These are phyloP conservation scores for Hydrotaea diabolus DNA, from an alignment of 2,888 invertebrate species.

Conservation along the genomic window DNA sequence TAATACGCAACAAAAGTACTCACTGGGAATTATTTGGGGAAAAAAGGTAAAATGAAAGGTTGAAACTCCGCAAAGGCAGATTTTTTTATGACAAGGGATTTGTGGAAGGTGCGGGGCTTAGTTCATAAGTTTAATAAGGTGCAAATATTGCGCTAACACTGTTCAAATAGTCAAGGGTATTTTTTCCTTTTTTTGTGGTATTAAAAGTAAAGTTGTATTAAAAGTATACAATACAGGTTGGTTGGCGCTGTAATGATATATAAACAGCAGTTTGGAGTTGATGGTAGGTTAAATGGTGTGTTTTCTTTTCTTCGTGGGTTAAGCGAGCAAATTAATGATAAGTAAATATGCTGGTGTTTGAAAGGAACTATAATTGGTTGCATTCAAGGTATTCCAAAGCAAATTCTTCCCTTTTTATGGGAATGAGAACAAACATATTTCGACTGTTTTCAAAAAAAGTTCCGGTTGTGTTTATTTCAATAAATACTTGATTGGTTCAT, in stretches of 20 bases:
- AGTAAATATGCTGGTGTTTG: constrained; percentile 31
- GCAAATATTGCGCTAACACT: constrained; percentile 61
- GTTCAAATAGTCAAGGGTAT: constrained; percentile 33
- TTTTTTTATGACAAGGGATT: constrained; percentile 14
- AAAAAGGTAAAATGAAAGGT: background rate
- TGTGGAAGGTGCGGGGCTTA: background rate
- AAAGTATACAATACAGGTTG: background rate
- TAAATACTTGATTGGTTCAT: no score
- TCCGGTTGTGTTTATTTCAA: no score
- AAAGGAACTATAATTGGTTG: background rate
- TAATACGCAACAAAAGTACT: constrained; percentile 38
- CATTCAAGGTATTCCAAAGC: no score
- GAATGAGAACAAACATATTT: no score
- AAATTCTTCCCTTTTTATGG: no score
- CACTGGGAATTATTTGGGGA: background rate
- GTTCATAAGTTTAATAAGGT: constrained; percentile 57
- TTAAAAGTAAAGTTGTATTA: background rate
- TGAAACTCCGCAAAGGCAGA: background rate
- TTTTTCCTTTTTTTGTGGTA: background rate
- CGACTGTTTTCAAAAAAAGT: no score
- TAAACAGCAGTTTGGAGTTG: constrained; percentile 24
- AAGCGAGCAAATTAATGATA: constrained; percentile 39
- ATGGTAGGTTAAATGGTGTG: no score
- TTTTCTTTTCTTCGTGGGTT: background rate
- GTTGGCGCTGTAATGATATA: constrained; percentile 30